A percentile compares a stretch with the other conserved stretches of the same genome.
phyloP scores from a whole-genome alignment of 1,140 invertebrate genomes.

The Mercenaria mercenaria region DNA sequence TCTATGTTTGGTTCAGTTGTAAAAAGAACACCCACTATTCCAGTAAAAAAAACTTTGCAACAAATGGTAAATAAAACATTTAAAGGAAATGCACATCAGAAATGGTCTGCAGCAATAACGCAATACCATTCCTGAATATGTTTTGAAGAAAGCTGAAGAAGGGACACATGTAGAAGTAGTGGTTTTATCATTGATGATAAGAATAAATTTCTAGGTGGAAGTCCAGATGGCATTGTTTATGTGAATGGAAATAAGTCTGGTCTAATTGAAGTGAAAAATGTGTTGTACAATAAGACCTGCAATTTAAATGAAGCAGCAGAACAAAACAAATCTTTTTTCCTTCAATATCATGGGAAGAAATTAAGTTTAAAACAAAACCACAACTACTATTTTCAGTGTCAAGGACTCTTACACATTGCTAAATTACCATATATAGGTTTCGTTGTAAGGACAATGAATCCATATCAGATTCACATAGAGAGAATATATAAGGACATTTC shows the following conservation, averaged over 20 bases:
- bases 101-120: neutral
- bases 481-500: constrained; percentile 26
- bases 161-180: no score
- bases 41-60: neutral
- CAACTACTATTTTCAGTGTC: no score
- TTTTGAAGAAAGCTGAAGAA: no score
- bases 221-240: no score
- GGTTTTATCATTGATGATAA: neutral
- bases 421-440: neutral
- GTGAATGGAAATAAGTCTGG: no score
- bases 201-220: no score
- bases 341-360: neutral
- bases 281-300: no score
- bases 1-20: neutral
- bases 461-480: no score
- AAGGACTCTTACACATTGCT: no score
- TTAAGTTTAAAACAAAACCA: neutral
- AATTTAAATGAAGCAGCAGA: neutral
- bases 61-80: no score
- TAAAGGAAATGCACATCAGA: neutral
- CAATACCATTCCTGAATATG: neutral
- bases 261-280: no score
- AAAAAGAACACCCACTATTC: neutral
- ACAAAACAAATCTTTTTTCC: neutral
- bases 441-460: neutral